Base-by-base conservation (phyloP, 1,140 invertebrate genomes). In the Cydia pomonella region DNA sequence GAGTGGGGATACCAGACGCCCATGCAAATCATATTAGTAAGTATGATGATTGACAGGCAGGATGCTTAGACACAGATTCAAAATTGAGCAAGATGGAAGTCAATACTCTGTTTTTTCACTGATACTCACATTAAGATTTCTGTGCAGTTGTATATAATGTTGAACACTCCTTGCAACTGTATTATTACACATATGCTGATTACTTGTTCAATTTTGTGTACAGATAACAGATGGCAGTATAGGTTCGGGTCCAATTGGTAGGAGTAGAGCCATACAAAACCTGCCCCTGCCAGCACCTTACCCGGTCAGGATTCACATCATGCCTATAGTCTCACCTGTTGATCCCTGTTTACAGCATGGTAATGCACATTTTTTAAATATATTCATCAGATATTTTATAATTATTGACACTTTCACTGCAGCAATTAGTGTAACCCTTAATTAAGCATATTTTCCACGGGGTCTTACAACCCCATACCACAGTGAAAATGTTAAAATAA, bases 1-100 rank as follows among this genome's bases (percentile, higher is more conserved):
- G 97, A 98, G 93, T 99, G 97, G 97, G 97, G 97, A 23, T 96
- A 95, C 82, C 95, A 96, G 76, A 96, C 96, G 53, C 95, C 96
- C 73, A 96, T 96, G 78, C 96, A 98, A 76, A 93, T 93, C 47
- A 88, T 93, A 62, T 72, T 93, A 94, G 95, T 98, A 87, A 93
- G 50, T 73, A 69, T 73, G 13, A 44, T 38, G 13, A 44, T 38
- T 38, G 41, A 13, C 41, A 44, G 2, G 13, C 41, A 44, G 10
- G 41, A 44, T 64, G 63, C 75, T 62, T 62, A 21, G 64, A 33
- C 41, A 41, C n/a, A 69, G 23, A 69, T 75, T 59, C 47, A 73
- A 47, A 66, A 13, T 47, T 41, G 3, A n/a, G 44, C 44, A n/a
- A 16, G 16, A n/a, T 47, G 44, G 7, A 38, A 38, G 10, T 10